Conservation (phyloP, 2,113 vertebrate species). For the Alectura lathami region DNA sequence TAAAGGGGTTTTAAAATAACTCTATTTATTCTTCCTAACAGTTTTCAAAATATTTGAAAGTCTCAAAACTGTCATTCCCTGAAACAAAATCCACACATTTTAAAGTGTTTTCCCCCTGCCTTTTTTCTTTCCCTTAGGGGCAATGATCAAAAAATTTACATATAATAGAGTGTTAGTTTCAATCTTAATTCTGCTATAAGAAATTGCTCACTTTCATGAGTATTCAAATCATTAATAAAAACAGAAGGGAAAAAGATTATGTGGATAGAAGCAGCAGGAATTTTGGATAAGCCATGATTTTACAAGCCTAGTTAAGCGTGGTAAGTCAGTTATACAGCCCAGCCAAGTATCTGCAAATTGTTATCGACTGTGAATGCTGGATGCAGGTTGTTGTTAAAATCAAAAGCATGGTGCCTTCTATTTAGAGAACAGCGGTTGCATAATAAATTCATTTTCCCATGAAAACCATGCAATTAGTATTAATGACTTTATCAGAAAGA, state of each 20-base stretch:
- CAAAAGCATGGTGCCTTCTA: constrained; percentile 47
- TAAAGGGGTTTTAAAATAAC: neutral
- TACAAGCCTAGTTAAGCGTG: constrained; percentile 49
- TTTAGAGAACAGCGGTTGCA: constrained; percentile 60
- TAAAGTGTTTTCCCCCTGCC: neutral
- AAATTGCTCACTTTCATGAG: neutral
- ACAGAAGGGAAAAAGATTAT: neutral
- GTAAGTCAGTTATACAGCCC: constrained; percentile 35
- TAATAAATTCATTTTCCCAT: constrained; percentile 58
- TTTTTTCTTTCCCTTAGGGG: neutral
- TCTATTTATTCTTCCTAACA: neutral
- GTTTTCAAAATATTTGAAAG: neutral
- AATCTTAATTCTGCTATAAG: neutral
- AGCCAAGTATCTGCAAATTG: constrained; percentile 71
- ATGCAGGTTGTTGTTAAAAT: constrained; percentile 62
- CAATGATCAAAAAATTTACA: neutral
- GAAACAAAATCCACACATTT: neutral
- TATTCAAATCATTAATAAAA: neutral
- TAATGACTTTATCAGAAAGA: constrained; percentile 48
- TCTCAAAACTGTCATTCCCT: neutral
- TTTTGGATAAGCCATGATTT: neutral
- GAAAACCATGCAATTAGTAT: constrained; percentile 68
- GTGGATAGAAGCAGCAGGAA: constrained; percentile 2
- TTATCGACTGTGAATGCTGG: constrained; percentile 66
- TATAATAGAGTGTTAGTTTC: neutral